Base-by-base conservation (phyloP, 2,797 vertebrate species). In the Siniperca undulata region DNA sequence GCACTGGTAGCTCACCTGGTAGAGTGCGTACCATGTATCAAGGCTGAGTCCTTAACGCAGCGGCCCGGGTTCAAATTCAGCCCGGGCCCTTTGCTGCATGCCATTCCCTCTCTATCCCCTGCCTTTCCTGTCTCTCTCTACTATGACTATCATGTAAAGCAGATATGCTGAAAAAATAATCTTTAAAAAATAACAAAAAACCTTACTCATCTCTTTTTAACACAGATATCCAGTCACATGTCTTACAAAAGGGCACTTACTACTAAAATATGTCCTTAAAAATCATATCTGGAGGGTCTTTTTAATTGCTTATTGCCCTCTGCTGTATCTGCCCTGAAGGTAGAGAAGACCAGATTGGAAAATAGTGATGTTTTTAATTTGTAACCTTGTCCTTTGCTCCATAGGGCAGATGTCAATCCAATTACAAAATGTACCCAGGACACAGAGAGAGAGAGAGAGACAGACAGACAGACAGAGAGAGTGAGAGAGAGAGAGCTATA, bases 381-480 rank as follows among this genome's bases (percentile, higher is more conserved):
- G 74, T 88, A 94, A 92, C 88, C 87, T 88, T 83, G 60, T 82
- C 78, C 82, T 84, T 77, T 87, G 84, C 86, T 85, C 86, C 69
- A 80, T 24, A 75, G 69, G 75, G 75, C 81, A 91, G 83, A 91
- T 89, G 92, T 90, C 91, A 91, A 91, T 91, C 90, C 88, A 90
- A 94, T 94, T 94, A 93, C 86, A 84, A 86, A 90, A 88, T 55
- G 52, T 66, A 76, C 69, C 69, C 68, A 42, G 81, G 67, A 84
- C 65, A 80, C 55, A 81, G 77, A 38, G 44, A 87, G 71, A 24
- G 20, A 50, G 46, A 59, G 34, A 74, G 55, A 17, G 56, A 72
- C 66, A 30, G 27, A 42, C 80, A 30, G 27, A 30, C 2, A 30
- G 27, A 30, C 2, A 30, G 27, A 30, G 2, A 30, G 27, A 30